phyloP scores from a whole-genome alignment of 1,140 invertebrate species.

The Tigriopus japonicus region DNA sequence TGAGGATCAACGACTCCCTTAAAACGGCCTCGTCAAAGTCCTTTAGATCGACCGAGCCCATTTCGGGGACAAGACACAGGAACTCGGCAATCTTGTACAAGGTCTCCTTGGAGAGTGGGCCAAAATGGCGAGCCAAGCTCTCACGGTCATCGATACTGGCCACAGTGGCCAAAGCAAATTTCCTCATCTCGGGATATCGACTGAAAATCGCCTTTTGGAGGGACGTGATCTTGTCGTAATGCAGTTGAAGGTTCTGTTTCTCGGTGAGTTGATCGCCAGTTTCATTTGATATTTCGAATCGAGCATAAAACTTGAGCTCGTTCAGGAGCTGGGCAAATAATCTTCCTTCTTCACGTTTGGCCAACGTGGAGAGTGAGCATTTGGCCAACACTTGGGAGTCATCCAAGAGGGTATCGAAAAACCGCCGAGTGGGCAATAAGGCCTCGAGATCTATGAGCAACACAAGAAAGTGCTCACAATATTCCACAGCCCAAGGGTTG shows the following conservation, averaged over 20 bases:
- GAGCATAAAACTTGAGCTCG: conserved; percentile 87
- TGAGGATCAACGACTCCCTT: conserved; percentile 40
- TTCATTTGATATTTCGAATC: conserved; percentile 95
- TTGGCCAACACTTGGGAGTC: conserved; percentile 81
- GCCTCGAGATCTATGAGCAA: conserved; percentile 91
- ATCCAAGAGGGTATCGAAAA: conserved; percentile 90
- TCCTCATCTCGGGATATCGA: conserved; percentile 64
- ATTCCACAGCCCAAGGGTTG: conserved; percentile 43
- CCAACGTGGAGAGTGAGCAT: conserved; percentile 57
- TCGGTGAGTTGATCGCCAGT: conserved; percentile 84
- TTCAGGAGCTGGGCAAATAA: conserved; percentile 79
- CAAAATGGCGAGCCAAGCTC: conserved; percentile 66
- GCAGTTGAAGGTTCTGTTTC: conserved; percentile 74
- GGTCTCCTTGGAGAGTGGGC: conserved; percentile 47
- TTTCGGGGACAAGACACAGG: conserved; percentile 54
- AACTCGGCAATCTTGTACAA: conserved; percentile 64
- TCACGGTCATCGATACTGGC: conserved; percentile 77
- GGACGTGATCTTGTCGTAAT: conserved; percentile 75
- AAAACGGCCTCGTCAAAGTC: background rate
- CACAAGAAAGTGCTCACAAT: conserved; percentile 90
- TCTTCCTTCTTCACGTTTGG: conserved; percentile 58
- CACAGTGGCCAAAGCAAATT: conserved; percentile 81
- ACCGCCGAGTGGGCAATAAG: conserved; percentile 76
- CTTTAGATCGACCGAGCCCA: background rate
- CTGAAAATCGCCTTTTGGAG: conserved; percentile 79